phyloP scores from a whole-genome alignment of 2,113 vertebrate genomes.

The Colistium nudipinnis region DNA sequence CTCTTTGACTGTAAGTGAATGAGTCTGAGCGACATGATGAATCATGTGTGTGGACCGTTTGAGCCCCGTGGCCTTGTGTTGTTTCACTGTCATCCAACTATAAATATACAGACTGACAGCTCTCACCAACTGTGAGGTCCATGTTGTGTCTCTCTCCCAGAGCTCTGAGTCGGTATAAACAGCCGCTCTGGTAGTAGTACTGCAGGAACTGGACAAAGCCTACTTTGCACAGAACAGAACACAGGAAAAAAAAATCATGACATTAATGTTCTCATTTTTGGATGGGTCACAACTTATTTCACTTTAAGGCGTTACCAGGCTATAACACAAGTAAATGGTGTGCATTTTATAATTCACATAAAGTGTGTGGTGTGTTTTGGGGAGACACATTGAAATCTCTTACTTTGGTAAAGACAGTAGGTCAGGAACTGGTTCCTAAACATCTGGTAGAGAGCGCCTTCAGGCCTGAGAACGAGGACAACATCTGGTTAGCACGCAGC shows the following conservation, averaged over 20 bases:
- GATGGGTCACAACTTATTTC: too few species aligned
- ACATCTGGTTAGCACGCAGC: neutral
- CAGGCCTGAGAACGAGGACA: constrained; percentile 84
- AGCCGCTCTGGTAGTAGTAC: constrained; percentile 98
- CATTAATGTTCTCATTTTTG: neutral
- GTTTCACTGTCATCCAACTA: neutral
- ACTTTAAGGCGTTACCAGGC: too few species aligned
- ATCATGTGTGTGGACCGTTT: neutral
- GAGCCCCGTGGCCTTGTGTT: neutral
- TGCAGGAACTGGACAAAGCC: constrained; percentile 98
- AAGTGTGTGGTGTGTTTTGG: neutral
- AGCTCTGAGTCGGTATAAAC: constrained; percentile 91
- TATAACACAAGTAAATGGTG: neutral
- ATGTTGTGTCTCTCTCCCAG: constrained; percentile 95
- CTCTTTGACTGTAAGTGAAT: too few species aligned
- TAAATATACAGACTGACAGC: neutral
- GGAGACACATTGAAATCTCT: constrained; percentile 55
- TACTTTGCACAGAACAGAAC: constrained; percentile 64
- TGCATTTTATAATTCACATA: neutral
- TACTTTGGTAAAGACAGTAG: constrained; percentile 98
- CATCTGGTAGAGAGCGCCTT: constrained; percentile 95
- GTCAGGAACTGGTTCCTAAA: constrained; percentile 96
- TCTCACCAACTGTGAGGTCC: constrained; percentile 93
- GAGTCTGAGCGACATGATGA: neutral
- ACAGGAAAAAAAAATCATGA: neutral